Percentiles rank a stretch among this genome's conserved stretches.
Evolutionary conservation across 1,140 invertebrate genomes (phyloP).

Genomic region (Cydia strobilella): DNA sequence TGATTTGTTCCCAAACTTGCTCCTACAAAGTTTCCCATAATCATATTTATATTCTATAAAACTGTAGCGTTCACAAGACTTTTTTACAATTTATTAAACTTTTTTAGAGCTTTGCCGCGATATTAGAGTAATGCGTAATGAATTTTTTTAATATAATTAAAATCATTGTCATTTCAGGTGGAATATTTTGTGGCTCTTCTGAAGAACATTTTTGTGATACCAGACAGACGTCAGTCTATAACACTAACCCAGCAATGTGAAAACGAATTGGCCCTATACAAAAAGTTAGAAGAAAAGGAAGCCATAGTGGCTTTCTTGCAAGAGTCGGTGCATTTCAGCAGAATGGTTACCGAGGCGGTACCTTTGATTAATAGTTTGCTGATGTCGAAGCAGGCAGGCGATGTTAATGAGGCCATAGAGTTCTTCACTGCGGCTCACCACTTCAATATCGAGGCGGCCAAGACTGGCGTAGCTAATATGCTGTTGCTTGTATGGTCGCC

Average conservation of each 20-base stretch:
- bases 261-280: slow-evolving; percentile 68
- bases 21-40: not conserved
- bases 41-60: not conserved
- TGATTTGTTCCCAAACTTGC: too few species aligned
- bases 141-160: not conserved
- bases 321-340: slow-evolving; percentile 84
- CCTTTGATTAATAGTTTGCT: slow-evolving; percentile 87
- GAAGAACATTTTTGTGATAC: slow-evolving; percentile 68
- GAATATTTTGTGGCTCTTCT: slow-evolving; percentile 73
- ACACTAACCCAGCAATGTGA: slow-evolving; percentile 62
- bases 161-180: slow-evolving; percentile 52
- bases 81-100: not conserved
- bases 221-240: slow-evolving; percentile 57
- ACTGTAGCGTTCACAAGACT: not conserved
- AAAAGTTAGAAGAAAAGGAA: slow-evolving; percentile 76
- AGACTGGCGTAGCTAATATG: slow-evolving; percentile 87
- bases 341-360: slow-evolving; percentile 84
- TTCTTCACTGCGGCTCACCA: slow-evolving; percentile 91
- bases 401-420: slow-evolving; percentile 91
- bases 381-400: slow-evolving; percentile 86
- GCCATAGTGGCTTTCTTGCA: slow-evolving; percentile 81
- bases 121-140: too few species aligned
- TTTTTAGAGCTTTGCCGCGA: too few species aligned
- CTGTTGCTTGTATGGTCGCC: slow-evolving; percentile 87
- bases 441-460: slow-evolving; percentile 87